Evolutionary conservation across 2,113 vertebrate species (phyloP), one percentile per base, ranked within the genome.

Genomic region (Anguilla rostrata): DNA sequence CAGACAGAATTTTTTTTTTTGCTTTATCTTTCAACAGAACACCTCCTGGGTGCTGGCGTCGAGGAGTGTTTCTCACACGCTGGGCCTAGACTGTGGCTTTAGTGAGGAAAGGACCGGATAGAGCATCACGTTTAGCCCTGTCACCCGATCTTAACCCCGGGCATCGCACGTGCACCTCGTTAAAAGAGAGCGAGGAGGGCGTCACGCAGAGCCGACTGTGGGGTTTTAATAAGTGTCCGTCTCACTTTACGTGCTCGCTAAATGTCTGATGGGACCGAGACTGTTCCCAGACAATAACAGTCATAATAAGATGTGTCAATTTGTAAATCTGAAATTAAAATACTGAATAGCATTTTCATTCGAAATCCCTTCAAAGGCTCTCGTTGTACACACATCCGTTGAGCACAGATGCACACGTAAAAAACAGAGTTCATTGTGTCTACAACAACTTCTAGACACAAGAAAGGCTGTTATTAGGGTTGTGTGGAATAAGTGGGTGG

Each of bases 261-360:
- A 93, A 93, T 90, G 88, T 86, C 89, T 91, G 89, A 90, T 88
- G 43, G 83, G 14, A 85, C n/a, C 60, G 86, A 81, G 86, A 87
- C 71, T 85, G 12, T 12, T 53, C 78, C 83, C 84, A 78, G 57
- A 83, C 86, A 88, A 92, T 90, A 89, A 88, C 88, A 93, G 88
- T 84, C 89, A 90, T 87, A 86, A 40, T 71, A 63, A 89, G 87
- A 89, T 88, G 83, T 88, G 53, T 82, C 78, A 86, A 90, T 88
- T 86, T 88, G 83, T 88, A 86, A 90, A 91, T 86, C 85, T 90
- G 90, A 87, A 90, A 87, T 88, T 87, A 88, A 86, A 89, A 66
- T 90, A 89, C 86, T 92, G 1, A 53, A 53, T 53, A 12, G 89
- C 91, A 91, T 93, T 90, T 93, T 92, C 90, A 92, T 86, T 85